Base-by-base conservation (phyloP, 1,140 invertebrate genomes). In the Zaprionus inermis region DNA sequence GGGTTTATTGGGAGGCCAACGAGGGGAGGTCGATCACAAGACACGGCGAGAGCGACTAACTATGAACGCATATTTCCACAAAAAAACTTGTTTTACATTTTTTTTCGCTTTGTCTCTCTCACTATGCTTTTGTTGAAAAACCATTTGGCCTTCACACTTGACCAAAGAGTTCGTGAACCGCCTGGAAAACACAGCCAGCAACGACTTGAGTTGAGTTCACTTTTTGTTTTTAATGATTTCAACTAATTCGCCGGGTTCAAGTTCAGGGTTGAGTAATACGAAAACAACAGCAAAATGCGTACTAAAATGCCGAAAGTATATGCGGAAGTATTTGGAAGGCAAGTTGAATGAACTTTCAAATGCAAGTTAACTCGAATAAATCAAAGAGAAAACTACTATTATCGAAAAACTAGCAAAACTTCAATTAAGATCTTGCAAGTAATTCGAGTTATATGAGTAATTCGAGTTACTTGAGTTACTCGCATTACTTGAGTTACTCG, bases 91-190 rank as follows among this genome's bases (percentile, higher is more conserved):
- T 85, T 85, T 46, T 38, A 41, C 38, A 41, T 11, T 69, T 68
- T 65, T 65, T 61, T 30, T 36, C 38, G 11, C 14, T 7, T 9
- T 46, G 51, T 64, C 69, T 55, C 56, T 77, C 72, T 49, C 20
- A 52, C 36, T 11, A 24, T 3, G 12, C 18, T 38, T 69, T 56
- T 55, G 64, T 38, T 73, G 72, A 70, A 75, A 75, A 68, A 20
- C 57, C 46, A 80, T 88, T 83, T 80, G 63, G 79, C 83, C 83
- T 88, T 88, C 83, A 88, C 84, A 88, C 84, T 66, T 89, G 83
- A 78, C 83, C 83, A 71, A 71, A 88, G 76, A 88, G 83, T 83
- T 88, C 84, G 70, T 58, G 84, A 85, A 86, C 82, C 61, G 60
- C 38, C 58, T 72, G 82, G 61, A 74, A 73, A 74, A 51, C 32